phyloP scores from a whole-genome alignment of 1,140 invertebrate species.

The Drosophila lacertosa region DNA sequence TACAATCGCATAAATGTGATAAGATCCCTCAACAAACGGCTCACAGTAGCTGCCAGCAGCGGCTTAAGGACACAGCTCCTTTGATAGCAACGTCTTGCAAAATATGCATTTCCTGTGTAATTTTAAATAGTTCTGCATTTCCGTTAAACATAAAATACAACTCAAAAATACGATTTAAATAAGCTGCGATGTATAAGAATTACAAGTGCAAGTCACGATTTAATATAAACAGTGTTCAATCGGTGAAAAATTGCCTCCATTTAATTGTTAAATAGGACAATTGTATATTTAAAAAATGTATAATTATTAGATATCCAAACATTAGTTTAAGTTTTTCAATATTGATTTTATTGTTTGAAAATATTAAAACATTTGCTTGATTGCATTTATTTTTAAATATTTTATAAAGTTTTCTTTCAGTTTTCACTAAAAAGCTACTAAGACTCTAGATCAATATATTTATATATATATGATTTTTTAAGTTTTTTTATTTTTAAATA shows the following conservation, averaged over 20 bases:
- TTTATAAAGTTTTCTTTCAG: conserved; percentile 35
- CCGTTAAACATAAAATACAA: no score
- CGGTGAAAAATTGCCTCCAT: no score
- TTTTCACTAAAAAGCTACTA: conserved; percentile 43
- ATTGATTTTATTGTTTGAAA: conserved; percentile 56
- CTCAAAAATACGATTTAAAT: no score
- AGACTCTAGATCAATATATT: conserved; percentile 29
- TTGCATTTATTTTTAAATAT: conserved; percentile 34
- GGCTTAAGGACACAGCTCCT: conserved; percentile 16
- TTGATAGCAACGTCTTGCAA: conserved; percentile 1
- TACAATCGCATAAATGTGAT: conserved; percentile 73
- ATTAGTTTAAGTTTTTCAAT: conserved; percentile 24
- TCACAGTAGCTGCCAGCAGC: conserved; percentile 14
- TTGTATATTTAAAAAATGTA: no score
- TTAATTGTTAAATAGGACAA: no score
- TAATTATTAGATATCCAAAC: not conserved
- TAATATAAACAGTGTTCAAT: no score
- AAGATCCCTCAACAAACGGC: conserved; percentile 59
- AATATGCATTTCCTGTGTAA: conserved; percentile 14
- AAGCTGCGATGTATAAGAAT: no score
- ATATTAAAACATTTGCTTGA: conserved; percentile 50
- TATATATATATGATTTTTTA: not conserved
- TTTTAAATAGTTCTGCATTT: conserved; percentile 6
- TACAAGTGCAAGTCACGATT: no score
- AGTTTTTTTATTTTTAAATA: conserved; percentile 10